phyloP scores from a whole-genome alignment of 1,140 invertebrate genomes.

The Tribolium castaneum region DNA sequence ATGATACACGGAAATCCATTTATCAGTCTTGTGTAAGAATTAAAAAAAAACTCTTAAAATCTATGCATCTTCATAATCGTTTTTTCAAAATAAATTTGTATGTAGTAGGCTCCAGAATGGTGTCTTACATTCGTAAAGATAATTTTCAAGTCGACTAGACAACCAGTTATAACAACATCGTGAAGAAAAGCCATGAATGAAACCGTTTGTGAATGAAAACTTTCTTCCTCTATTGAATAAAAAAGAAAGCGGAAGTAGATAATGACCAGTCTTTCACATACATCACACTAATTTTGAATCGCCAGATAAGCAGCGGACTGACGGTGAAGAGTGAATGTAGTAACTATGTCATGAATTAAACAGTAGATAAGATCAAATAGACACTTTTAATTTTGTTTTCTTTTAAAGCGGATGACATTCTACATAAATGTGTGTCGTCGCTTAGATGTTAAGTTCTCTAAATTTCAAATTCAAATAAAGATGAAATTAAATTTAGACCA shows the following conservation, averaged over 20 bases:
- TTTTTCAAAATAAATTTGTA: too few species aligned
- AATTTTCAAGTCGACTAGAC: neutral
- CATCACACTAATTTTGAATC: neutral
- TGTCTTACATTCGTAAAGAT: neutral
- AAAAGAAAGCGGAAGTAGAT: conserved; percentile 21
- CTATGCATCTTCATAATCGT: too few species aligned
- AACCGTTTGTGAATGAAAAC: conserved; percentile 36
- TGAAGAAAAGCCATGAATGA: conserved; percentile 32
- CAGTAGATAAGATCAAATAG: neutral
- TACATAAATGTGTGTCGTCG: neutral
- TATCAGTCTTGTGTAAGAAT: too few species aligned
- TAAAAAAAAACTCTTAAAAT: too few species aligned
- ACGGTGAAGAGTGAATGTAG: neutral
- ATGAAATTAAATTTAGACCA: conserved; percentile 4
- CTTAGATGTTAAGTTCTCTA: neutral
- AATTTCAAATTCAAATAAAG: neutral
- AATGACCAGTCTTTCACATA: conserved; percentile 3
- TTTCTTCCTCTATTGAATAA: conserved; percentile 25
- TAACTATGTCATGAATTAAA: neutral
- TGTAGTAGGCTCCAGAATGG: neutral
- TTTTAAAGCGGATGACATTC: neutral
- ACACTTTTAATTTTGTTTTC: neutral
- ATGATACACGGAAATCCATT: too few species aligned
- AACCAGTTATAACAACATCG: neutral
- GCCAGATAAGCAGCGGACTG: neutral